Conservation (phyloP, 1,140 invertebrate genomes). For the Drosophila jambulina region DNA sequence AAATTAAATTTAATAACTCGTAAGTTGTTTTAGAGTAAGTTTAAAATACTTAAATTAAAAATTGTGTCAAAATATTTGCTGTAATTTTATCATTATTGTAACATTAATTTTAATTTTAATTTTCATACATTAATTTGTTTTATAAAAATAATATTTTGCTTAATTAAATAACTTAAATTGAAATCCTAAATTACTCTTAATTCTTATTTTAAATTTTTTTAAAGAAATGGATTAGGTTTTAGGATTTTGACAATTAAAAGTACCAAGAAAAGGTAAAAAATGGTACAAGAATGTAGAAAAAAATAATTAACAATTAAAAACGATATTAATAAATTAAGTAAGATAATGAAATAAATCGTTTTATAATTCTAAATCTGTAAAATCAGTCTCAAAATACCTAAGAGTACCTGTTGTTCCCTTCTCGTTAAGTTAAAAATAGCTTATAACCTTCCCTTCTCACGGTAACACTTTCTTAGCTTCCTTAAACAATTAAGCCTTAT, state of each 20-base stretch:
- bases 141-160: not conserved
- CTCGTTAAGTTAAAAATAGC: not conserved
- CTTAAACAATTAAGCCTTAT: not conserved
- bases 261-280: no score
- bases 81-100: no score
- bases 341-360: not conserved
- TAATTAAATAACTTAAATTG: not conserved
- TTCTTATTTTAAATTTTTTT: not conserved
- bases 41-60: no score
- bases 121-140: no score
- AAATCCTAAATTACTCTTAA: not conserved
- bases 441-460: not conserved
- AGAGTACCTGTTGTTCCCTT: not conserved
- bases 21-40: not conserved
- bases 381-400: not conserved
- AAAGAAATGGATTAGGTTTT: not conserved
- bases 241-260: not conserved
- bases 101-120: not conserved
- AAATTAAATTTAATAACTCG: not conserved
- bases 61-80: no score
- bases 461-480: constrained; percentile 15
- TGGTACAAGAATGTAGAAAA: no score
- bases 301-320: not conserved
- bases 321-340: not conserved
- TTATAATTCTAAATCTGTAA: not conserved